phyloP scores from a whole-genome alignment of 2,113 vertebrate species.

The Ammodytes marinus region DNA sequence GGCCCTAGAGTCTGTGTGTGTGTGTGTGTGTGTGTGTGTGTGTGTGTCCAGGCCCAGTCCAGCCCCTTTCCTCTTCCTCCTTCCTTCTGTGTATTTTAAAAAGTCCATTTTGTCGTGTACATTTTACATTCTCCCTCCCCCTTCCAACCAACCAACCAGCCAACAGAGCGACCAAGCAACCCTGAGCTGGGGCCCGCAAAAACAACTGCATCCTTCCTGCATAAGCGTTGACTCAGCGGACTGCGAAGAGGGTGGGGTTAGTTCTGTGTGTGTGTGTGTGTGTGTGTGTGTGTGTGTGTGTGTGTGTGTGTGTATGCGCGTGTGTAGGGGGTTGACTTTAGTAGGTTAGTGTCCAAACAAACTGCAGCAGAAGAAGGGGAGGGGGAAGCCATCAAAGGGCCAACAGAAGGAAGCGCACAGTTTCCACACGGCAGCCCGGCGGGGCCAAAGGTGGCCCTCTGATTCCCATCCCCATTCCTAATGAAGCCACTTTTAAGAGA shows the following conservation, averaged over 20 bases:
- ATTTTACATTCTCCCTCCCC: conserved; percentile 4
- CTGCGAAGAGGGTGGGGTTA: conserved; percentile 44
- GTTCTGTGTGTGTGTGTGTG: conserved; percentile 13
- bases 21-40: background rate
- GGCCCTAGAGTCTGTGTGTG: background rate
- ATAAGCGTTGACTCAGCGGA: conserved; percentile 81
- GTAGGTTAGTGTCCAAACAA: conserved; percentile 69
- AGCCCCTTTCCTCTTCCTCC: conserved; percentile 55
- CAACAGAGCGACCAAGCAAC: conserved; percentile 21
- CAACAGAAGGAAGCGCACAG: conserved; percentile 68
- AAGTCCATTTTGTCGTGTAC: conserved; percentile 43
- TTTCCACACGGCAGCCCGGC: conserved; percentile 66
- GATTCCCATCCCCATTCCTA: conserved; percentile 55
- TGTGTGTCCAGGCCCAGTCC: conserved; percentile 38
- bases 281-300: conserved; percentile 12
- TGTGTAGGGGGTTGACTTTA: conserved; percentile 61
- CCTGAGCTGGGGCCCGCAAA: conserved; percentile 56
- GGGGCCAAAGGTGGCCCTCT: conserved; percentile 57
- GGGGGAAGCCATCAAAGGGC: conserved; percentile 54
- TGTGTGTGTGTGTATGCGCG: background rate
- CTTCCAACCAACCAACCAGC: background rate
- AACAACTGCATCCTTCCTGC: conserved; percentile 86
- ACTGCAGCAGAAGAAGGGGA: conserved; percentile 46
- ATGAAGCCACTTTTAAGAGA: conserved; percentile 13
- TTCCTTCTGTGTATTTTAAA: conserved; percentile 42